Evolutionary conservation across 2,113 vertebrate genomes (phyloP), one percentile per base, ranked within the genome.

Genomic region (Nestor notabilis): DNA sequence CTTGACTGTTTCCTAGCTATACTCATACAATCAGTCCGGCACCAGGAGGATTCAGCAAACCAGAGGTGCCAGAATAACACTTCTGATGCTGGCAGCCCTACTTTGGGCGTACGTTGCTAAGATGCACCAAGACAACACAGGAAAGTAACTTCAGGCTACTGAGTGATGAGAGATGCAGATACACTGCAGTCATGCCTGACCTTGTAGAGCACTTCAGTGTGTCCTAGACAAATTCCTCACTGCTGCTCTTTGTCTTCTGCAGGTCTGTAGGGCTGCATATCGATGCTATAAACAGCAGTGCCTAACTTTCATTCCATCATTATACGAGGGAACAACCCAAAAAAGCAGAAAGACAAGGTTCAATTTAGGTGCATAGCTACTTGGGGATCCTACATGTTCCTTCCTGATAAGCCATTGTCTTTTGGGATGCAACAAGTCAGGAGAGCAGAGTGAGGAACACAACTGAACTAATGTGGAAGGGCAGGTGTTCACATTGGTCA

Each of bases 81-180:
- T 87, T 69, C 72, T 65, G 70, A 87, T 27, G 81, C 81, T 93
- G 94, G 47, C 83, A 89, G 44, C 37, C 50, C 77, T 87, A 27
- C 79, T 77, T 43, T 33, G 66, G 87, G 56, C 65, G 76, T 39
- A 89, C 1, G 44, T 89, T 97, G 96, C 92, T 95, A 93, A 92
- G 95, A 91, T 33, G 91, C 80, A 91, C 53, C 81, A 89, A 61
- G 87, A 72, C 68, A 96, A 97, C 70, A 92, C 13, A 56, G 70
- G 52, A 65, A 81, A 82, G 69, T 86, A 82, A 92, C 78, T 87
- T 82, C 53, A 91, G 46, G 61, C 94, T 79, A 47, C 29, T 41
- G 72, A 95, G 80, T 79, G 92, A 75, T 83, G 72, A 92, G 81
- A 90, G 83, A 68, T 61, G 58, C 56, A 76, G 80, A 89, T 27